Conservation (phyloP, 2,797 vertebrate species). For the Crenichthys baileyi region DNA sequence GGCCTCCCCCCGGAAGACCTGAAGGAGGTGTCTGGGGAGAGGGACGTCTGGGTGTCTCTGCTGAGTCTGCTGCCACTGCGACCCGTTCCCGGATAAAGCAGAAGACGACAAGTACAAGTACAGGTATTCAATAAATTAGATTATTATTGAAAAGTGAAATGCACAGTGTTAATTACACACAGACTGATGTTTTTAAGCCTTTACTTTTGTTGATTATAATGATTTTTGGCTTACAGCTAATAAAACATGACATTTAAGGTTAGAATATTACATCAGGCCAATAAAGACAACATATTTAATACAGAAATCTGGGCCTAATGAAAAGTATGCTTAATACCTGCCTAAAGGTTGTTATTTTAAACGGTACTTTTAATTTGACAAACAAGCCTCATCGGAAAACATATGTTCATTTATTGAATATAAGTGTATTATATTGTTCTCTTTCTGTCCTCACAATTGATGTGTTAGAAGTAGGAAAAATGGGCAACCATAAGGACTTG, state of each 20-base stretch:
- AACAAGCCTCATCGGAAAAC: background rate
- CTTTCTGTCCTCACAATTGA: background rate
- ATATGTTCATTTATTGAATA: background rate
- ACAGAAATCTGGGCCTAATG: background rate
- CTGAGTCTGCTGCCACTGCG: too few species aligned
- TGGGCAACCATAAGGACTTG: background rate
- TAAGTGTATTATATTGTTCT: background rate
- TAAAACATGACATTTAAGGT: background rate
- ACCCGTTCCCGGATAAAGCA: too few species aligned
- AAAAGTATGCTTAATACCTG: background rate
- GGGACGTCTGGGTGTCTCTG: too few species aligned
- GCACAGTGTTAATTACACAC: background rate
- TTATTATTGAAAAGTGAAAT: background rate
- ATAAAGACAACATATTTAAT: background rate
- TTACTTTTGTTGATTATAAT: background rate
- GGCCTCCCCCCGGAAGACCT: too few species aligned
- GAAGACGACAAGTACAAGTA: too few species aligned
- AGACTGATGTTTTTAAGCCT: background rate
- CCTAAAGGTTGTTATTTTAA: background rate
- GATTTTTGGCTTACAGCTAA: background rate
- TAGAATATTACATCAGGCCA: background rate
- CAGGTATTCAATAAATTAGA: background rate
- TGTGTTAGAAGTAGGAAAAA: background rate
- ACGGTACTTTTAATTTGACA: background rate
- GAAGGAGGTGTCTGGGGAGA: too few species aligned